These are phyloP conservation scores for Solen grandis DNA, from an alignment of 1,140 invertebrate species.

Conservation along the genomic window DNA sequence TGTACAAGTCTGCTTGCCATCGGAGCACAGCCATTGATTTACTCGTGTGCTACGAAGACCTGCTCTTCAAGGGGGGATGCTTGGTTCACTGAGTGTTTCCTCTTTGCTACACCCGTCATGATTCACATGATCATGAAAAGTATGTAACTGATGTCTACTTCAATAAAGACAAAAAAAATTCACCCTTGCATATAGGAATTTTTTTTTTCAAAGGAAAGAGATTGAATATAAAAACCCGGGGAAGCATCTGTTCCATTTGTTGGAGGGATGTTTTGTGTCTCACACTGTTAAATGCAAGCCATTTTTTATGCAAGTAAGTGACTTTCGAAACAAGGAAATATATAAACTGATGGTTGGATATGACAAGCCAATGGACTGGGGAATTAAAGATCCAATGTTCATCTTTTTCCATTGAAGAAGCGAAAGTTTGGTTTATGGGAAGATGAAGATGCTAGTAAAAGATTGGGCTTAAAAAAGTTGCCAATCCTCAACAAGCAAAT, in stretches of 20 bases:
- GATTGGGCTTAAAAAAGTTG: too few relatives aligned
- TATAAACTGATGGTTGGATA: constrained; percentile 94
- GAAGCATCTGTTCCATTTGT: constrained; percentile 90
- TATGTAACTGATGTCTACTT: constrained; percentile 91
- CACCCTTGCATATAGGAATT: constrained; percentile 66
- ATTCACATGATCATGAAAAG: constrained; percentile 92
- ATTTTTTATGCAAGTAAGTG: constrained; percentile 88
- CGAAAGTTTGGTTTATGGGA: constrained; percentile 51
- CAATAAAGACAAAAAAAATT: constrained; percentile 79
- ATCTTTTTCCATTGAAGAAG: constrained; percentile 9
- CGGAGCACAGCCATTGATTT: constrained; percentile 87
- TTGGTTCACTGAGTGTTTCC: constrained; percentile 87
- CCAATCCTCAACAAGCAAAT: too few relatives aligned
- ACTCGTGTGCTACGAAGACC: constrained; percentile 78
- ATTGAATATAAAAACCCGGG: constrained; percentile 77
- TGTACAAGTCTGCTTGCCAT: constrained; percentile 87
- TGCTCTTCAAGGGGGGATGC: constrained; percentile 84
- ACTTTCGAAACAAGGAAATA: constrained; percentile 87
- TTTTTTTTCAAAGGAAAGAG: constrained; percentile 65
- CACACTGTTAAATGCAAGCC: constrained; percentile 86
- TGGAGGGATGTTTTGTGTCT: constrained; percentile 90
- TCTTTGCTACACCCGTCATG: constrained; percentile 90
- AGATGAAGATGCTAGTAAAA: constrained; percentile 23
- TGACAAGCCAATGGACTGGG: constrained; percentile 90
- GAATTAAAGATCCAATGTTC: background rate